Conservation (phyloP, 2,113 vertebrate genomes). For the Pteruthius melanotis region DNA sequence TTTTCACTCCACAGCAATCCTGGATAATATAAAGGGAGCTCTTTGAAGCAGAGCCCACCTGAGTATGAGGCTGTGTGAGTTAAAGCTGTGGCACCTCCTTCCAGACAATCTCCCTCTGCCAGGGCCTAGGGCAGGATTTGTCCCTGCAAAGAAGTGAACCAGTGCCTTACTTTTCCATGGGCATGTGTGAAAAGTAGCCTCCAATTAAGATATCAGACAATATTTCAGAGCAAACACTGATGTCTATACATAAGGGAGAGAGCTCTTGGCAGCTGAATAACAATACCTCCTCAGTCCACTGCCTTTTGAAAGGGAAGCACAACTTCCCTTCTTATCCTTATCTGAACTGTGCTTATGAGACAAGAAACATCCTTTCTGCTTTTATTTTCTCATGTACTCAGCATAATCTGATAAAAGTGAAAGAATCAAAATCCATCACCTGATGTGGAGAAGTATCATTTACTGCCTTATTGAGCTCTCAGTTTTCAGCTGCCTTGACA, state of each 20-base stretch:
- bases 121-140: neutral
- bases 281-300: conserved; percentile 60
- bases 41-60: neutral
- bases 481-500: neutral
- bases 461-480: conserved; percentile 8
- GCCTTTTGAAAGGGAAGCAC: conserved; percentile 50
- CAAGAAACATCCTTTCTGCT: conserved; percentile 46
- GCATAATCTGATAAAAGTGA: conserved; percentile 62
- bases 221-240: conserved; percentile 51
- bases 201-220: conserved; percentile 62
- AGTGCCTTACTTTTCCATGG: neutral
- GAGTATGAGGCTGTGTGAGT: neutral
- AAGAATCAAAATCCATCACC: conserved; percentile 58
- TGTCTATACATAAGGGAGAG: conserved; percentile 60
- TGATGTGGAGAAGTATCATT: conserved; percentile 25
- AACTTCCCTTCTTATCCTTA: conserved; percentile 58
- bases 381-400: conserved; percentile 61
- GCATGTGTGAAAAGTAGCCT: conserved; percentile 11
- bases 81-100: neutral
- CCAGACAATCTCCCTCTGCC: neutral
- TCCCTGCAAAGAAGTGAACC: neutral
- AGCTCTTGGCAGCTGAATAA: conserved; percentile 60
- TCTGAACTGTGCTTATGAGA: conserved; percentile 59
- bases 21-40: neutral
- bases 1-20: neutral